phyloP scores from a whole-genome alignment of 2,797 vertebrate species.

The Numenius phaeopus region DNA sequence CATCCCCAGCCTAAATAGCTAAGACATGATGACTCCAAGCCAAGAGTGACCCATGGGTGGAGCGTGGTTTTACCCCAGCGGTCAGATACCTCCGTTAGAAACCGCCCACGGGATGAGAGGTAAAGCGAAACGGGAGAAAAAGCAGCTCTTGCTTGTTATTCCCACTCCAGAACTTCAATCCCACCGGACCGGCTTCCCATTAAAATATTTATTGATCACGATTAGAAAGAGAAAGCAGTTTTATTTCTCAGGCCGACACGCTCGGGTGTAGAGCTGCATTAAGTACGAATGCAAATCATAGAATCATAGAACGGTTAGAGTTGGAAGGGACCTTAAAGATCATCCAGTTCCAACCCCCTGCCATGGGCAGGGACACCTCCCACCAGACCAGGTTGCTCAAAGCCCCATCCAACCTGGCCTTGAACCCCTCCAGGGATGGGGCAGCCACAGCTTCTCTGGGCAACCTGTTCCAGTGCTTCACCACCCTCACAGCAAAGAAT shows the following conservation, averaged over 20 bases:
- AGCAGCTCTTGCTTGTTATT: not conserved
- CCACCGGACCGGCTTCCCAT: not conserved
- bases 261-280: not conserved
- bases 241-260: not conserved
- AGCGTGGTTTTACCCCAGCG: rapidly evolving
- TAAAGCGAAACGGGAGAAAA: not conserved
- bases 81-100: not conserved
- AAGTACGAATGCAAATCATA: not conserved
- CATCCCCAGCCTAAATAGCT: not conserved
- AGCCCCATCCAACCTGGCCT: no score
- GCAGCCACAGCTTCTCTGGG: no score
- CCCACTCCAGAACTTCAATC: not conserved
- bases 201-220: not conserved
- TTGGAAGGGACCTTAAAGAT: no score
- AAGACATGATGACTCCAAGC: not conserved
- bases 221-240: not conserved
- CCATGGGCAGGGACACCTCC: no score
- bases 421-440: no score
- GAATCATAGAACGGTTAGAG: no score
- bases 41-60: not conserved
- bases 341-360: no score
- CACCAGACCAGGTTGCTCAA: no score
- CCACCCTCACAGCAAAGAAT: no score
- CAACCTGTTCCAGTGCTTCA: no score
- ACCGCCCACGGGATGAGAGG: not conserved